Conservation (phyloP, 2,797 vertebrate genomes). For the Gorsachius magnificus region DNA sequence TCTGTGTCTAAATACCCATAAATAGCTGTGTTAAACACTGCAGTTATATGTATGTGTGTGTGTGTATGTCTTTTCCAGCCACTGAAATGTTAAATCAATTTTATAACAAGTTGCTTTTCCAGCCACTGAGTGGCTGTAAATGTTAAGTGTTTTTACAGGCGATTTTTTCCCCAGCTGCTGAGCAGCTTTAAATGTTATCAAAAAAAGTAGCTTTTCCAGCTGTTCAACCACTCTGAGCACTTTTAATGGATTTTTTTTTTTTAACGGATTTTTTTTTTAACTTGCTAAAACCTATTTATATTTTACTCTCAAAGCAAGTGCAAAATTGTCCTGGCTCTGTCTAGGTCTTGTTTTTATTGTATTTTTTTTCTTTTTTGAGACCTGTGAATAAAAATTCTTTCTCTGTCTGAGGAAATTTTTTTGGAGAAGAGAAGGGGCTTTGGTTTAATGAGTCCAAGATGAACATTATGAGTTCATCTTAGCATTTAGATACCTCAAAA, state of each 20-base stretch:
- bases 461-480: conserved; percentile 76
- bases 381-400: conserved; percentile 76
- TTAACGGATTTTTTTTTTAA: conserved; percentile 71
- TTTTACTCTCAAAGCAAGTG: conserved; percentile 80
- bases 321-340: conserved; percentile 75
- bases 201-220: conserved; percentile 73
- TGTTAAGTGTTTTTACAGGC: conserved; percentile 83
- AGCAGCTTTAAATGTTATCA: conserved; percentile 75
- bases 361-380: conserved; percentile 44
- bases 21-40: conserved; percentile 68
- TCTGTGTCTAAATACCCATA: conserved; percentile 62
- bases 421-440: conserved; percentile 62
- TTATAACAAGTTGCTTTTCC: conserved; percentile 81
- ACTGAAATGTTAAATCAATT: conserved; percentile 81
- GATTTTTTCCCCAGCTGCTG: conserved; percentile 76
- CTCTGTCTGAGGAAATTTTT: conserved; percentile 51
- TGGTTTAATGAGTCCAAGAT: conserved; percentile 78
- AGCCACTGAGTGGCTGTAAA: conserved; percentile 80
- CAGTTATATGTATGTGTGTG: conserved; percentile 26
- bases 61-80: conserved; percentile 74
- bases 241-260: conserved; percentile 74
- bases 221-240: conserved; percentile 72
- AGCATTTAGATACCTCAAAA: conserved; percentile 77
- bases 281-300: conserved; percentile 79
- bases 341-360: conserved; percentile 76